These are phyloP conservation scores for Mus minutoides DNA, from an alignment of 2,797 vertebrate species.

Conservation along the genomic window DNA sequence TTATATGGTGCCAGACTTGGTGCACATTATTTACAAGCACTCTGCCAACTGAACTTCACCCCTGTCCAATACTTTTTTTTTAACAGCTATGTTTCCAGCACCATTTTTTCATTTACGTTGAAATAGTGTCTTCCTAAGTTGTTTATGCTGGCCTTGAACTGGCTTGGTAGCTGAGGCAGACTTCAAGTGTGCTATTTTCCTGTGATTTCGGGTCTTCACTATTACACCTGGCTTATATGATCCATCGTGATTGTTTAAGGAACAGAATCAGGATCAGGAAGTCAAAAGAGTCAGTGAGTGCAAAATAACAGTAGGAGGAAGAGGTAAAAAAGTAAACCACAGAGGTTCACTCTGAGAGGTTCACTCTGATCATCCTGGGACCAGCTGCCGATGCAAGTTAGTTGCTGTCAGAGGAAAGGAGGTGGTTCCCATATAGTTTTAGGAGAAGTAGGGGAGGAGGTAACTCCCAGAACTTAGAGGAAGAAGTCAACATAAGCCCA, in stretches of 20 bases:
- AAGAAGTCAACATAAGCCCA: conserved; percentile 38
- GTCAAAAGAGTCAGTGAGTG: conserved; percentile 5
- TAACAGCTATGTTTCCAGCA: background rate
- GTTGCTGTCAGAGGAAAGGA: background rate
- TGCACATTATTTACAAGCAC: background rate
- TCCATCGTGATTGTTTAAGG: conserved; percentile 47
- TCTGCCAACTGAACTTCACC: background rate
- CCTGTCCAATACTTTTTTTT: background rate
- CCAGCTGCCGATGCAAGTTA: background rate
- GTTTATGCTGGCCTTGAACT: background rate
- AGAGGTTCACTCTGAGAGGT: background rate
- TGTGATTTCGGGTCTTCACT: background rate
- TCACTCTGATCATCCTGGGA: background rate
- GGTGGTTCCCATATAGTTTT: background rate
- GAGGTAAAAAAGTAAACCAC: background rate
- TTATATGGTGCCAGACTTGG: background rate
- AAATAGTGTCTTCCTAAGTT: background rate
- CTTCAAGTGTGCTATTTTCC: background rate
- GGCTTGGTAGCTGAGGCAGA: background rate
- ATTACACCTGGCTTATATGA: background rate
- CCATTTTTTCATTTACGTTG: background rate
- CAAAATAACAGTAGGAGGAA: conserved; percentile 8
- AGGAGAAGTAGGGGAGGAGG: conserved; percentile 38
- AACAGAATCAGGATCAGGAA: background rate
- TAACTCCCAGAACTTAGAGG: conserved; percentile 7